A percentile compares a stretch with the other conserved stretches of the same genome.
phyloP scores from a whole-genome alignment of 2,113 vertebrate species.

The Mormoops blainvillei region DNA sequence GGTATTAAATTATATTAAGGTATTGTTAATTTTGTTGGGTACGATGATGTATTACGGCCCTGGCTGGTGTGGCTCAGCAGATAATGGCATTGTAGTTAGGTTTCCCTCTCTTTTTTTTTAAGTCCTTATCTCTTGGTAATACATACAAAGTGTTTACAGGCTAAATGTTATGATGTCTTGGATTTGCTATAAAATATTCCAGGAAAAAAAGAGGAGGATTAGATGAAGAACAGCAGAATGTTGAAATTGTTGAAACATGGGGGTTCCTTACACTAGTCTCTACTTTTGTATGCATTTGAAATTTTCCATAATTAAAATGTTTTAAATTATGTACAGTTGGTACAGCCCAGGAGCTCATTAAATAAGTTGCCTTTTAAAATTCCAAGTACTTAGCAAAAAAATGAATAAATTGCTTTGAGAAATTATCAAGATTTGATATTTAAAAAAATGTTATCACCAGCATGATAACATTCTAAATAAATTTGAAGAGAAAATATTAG shows the following conservation, averaged over 20 bases:
- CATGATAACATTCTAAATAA: not conserved
- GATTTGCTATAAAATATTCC: not conserved
- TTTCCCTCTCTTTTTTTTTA: not conserved
- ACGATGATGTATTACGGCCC: no score
- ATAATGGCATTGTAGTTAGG: not conserved
- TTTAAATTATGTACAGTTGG: not conserved
- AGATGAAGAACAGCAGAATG: no score
- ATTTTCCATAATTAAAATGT: not conserved
- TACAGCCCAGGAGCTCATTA: not conserved
- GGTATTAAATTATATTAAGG: not conserved
- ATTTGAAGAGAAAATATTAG: not conserved
- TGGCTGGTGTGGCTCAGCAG: no score
- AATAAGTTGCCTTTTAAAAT: not conserved
- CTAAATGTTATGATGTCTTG: not conserved
- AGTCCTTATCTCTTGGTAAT: not conserved
- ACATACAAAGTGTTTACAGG: not conserved
- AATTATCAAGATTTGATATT: not conserved
- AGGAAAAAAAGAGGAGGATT: not conserved
- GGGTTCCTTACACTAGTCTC: not conserved
- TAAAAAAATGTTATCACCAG: not conserved
- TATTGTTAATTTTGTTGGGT: not conserved
- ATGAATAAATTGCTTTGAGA: not conserved
- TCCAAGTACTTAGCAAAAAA: not conserved
- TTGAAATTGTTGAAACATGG: not conserved
- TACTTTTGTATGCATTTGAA: not conserved